These are phyloP conservation scores for Eugnorisma glareosa DNA, from an alignment of 2,888 invertebrate species.

Conservation along the genomic window DNA sequence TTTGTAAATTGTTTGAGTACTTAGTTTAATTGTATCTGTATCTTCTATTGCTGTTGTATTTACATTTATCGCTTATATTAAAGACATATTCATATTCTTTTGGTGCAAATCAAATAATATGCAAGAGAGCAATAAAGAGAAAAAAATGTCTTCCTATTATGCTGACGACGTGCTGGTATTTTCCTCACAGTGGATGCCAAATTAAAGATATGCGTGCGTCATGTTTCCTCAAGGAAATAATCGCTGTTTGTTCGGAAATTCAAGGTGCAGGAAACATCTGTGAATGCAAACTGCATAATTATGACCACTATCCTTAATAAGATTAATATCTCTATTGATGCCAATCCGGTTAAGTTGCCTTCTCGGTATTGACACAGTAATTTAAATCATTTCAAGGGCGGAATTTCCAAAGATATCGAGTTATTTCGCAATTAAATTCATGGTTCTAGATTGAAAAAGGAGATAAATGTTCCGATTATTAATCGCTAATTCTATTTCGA, in stretches of 20 bases:
- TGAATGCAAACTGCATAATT: constrained; percentile 45
- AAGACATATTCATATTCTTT: constrained; percentile 26
- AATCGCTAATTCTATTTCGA: constrained; percentile 29
- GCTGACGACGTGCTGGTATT: constrained; percentile 52
- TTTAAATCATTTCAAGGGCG: constrained; percentile 40
- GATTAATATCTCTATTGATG: constrained; percentile 16
- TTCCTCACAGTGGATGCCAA: constrained; percentile 61
- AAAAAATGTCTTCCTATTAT: constrained; percentile 43
- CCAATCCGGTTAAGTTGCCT: neutral
- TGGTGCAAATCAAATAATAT: constrained; percentile 44
- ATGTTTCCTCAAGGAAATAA: constrained; percentile 62
- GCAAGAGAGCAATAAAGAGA: constrained; percentile 44
- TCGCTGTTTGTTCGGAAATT: constrained; percentile 54
- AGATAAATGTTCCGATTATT: constrained; percentile 42
- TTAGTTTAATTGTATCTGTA: constrained; percentile 3
- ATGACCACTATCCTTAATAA: constrained; percentile 27
- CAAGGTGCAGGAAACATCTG: constrained; percentile 60
- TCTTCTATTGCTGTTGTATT: constrained; percentile 14
- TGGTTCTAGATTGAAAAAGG: constrained; percentile 35
- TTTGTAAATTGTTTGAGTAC: constrained; percentile 16
- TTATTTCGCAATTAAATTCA: constrained; percentile 46
- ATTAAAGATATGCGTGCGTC: constrained; percentile 65
- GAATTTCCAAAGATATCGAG: constrained; percentile 32
- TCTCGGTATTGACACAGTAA: constrained; percentile 33
- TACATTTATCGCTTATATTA: neutral